Evolutionary conservation across 2,797 vertebrate species (phyloP).

Genomic region (Acanthis flammea): DNA sequence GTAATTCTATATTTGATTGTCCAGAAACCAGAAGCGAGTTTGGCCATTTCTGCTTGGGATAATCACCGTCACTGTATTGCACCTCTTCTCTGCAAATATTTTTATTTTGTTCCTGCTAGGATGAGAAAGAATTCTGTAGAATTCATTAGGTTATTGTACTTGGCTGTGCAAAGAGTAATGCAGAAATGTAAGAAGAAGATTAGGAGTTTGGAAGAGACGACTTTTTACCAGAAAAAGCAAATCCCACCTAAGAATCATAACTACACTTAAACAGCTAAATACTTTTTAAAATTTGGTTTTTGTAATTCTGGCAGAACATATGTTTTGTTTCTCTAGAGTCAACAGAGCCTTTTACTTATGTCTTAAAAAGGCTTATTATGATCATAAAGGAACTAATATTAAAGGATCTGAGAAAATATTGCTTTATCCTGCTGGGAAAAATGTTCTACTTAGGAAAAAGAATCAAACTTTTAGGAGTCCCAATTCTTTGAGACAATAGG

Average conservation of each 20-base stretch:
- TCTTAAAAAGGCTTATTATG: background rate
- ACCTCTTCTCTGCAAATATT: background rate
- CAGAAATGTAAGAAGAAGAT: background rate
- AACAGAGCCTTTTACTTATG: background rate
- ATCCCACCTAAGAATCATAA: background rate
- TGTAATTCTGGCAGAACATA: background rate
- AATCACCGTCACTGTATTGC: background rate
- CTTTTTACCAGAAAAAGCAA: slow-evolving; percentile 2
- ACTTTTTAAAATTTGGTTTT: background rate
- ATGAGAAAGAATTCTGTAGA: background rate
- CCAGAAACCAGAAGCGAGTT: background rate
- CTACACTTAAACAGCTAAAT: background rate
- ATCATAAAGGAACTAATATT: background rate
- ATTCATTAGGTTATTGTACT: slow-evolving; percentile 18
- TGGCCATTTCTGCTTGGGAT: background rate
- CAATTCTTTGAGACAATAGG: rapidly evolving
- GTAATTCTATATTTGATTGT: background rate
- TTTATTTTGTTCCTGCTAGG: background rate
- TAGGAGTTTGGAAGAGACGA: background rate
- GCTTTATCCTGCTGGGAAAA: background rate
- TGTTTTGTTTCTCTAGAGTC: background rate
- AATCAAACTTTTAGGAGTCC: background rate
- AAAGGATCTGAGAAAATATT: background rate
- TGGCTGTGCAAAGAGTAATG: background rate
- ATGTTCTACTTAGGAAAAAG: background rate